Base-by-base conservation (phyloP, 92 coral and sea anemone genomes). In the Epizoanthus stellaris region DNA sequence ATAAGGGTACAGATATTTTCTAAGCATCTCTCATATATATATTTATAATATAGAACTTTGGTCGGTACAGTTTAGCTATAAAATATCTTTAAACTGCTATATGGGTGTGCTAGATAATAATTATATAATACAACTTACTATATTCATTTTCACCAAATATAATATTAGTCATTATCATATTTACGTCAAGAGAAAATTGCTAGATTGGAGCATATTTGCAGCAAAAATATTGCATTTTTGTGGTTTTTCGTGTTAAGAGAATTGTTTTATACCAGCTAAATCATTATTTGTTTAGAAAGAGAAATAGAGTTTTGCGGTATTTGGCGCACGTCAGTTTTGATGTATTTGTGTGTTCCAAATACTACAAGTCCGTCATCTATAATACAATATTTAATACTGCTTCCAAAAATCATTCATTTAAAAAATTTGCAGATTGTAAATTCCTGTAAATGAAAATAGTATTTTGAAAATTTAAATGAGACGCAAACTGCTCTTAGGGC, bases 251-350 rank as follows among this genome's bases (percentile, higher is more conserved):
- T n/a, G 52, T 21, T 14, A 45, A 77, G 73, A 76, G 19, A 75
- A 61, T 14, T 19, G 12, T n/a, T 61, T 63, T 25, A 3, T 73
- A 13, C 40, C 38, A 45, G 60, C 45, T 52, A 66, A 25, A 85
- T 72, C 14, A 21, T 23, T 77, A 56, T 77, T 59, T 77, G 58
- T 82, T 82, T 58, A 83, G 38, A 12, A 54, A 54, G 19, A 79
- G 60, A 63, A 23, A 59, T 43, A 21, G 49, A 5, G 76, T 79
- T 6, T n/a, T 62, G 82, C 30, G 82, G 71, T 77, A 36, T 60
- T 42, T 13, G 56, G 14, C 10, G 10, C 56, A 42, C 20, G 40
- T 45, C 40, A 20, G 6, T 40, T 79, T 40, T 12, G 57, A 63
- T 42, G 13, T 45, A 4, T 25, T 9, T 61, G 40, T 62, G 47